Evolutionary conservation across 2,888 invertebrate species (phyloP).

Genomic region (Teleogryllus oceanicus): DNA sequence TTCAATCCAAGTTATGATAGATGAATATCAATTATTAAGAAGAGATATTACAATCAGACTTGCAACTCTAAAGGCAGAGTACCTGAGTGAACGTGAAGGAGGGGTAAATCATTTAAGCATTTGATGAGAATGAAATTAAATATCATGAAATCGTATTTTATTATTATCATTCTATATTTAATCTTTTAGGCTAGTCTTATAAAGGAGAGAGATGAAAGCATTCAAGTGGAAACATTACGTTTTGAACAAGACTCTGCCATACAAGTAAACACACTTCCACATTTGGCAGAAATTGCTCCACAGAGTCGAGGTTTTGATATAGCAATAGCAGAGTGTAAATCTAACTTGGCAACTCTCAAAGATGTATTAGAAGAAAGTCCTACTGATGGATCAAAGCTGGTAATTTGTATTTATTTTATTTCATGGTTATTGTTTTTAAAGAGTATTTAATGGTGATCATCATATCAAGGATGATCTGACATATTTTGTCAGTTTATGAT

Average conservation of each 20-base stretch:
- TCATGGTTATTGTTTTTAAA: no score
- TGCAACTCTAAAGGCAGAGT: constrained; percentile 44
- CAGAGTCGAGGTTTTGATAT: constrained; percentile 74
- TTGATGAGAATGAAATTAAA: background rate
- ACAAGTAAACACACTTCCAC: constrained; percentile 75
- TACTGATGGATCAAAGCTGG: background rate
- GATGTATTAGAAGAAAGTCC: constrained; percentile 52
- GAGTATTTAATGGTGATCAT: no score
- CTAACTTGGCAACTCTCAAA: constrained; percentile 64
- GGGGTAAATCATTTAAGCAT: background rate
- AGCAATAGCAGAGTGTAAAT: constrained; percentile 68
- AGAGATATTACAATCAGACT: constrained; percentile 58
- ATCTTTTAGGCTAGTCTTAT: background rate
- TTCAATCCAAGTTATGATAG: constrained; percentile 58
- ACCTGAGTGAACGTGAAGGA: constrained; percentile 22
- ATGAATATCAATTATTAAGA: constrained; percentile 64
- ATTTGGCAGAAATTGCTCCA: constrained; percentile 55
- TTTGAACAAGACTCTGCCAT: constrained; percentile 74
- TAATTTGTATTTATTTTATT: background rate
- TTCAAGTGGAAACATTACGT: constrained; percentile 69
- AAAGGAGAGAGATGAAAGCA: constrained; percentile 38
- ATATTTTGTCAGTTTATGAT: no score
- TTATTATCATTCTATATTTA: background rate
- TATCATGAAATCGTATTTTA: background rate
- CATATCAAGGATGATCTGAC: no score